Percentiles rank a stretch among this genome's conserved stretches.
Evolutionary conservation across 2,888 invertebrate genomes (phyloP).

Genomic region (Clitarchus hookeri): DNA sequence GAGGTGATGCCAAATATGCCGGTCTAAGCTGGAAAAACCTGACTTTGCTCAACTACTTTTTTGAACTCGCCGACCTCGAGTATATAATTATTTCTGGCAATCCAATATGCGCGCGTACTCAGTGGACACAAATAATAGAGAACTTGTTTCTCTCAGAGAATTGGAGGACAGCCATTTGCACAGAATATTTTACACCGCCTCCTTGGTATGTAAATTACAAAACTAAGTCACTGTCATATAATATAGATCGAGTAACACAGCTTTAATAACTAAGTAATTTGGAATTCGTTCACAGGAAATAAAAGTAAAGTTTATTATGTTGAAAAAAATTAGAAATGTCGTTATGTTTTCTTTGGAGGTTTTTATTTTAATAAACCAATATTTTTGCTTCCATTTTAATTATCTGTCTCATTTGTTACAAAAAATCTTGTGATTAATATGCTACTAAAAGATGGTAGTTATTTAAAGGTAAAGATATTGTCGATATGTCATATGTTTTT

Average conservation of each 20-base stretch:
- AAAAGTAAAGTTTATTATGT: too few relatives aligned
- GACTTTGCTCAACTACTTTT: slow-evolving; percentile 7
- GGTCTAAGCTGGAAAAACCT: background rate
- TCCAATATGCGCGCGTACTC: background rate
- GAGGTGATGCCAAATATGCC: background rate
- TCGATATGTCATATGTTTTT: too few relatives aligned
- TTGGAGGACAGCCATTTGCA: background rate
- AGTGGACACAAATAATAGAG: background rate
- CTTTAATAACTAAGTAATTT: too few relatives aligned
- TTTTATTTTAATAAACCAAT: too few relatives aligned
- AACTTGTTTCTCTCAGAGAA: background rate
- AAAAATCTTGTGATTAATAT: too few relatives aligned
- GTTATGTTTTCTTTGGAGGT: too few relatives aligned
- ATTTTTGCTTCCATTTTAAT: too few relatives aligned
- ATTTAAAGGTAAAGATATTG: too few relatives aligned
- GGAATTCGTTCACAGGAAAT: too few relatives aligned
- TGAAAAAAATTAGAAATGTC: too few relatives aligned
- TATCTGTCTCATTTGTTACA: too few relatives aligned
- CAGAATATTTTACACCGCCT: background rate
- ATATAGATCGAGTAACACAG: background rate
- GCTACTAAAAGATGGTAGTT: too few relatives aligned
- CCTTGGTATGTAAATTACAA: background rate
- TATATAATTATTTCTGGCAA: background rate
- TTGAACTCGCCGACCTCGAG: background rate
- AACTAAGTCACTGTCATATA: background rate